These are phyloP conservation scores for Phalera bucephala DNA, from an alignment of 2,888 invertebrate species.

Conservation along the genomic window DNA sequence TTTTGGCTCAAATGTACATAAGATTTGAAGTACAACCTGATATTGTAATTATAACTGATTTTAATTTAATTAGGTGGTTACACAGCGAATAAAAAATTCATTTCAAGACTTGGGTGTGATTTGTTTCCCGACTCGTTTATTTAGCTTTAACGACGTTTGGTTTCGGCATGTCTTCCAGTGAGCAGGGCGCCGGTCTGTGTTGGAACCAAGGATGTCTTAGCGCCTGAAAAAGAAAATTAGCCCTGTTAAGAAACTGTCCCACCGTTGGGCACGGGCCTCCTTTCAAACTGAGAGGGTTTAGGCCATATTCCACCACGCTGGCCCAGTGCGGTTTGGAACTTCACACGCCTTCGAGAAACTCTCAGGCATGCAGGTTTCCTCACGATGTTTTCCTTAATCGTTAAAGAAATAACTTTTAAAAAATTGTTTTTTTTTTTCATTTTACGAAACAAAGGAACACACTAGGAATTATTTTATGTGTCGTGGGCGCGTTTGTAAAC, in stretches of 20 bases:
- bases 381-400: too few relatives aligned
- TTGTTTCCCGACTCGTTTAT: conserved; percentile 26
- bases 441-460: too few relatives aligned
- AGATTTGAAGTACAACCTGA: conserved; percentile 60
- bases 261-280: too few relatives aligned
- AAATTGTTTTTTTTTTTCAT: too few relatives aligned
- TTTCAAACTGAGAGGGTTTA: too few relatives aligned
- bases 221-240: conserved; percentile 81
- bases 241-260: not conserved
- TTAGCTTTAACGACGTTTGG: conserved; percentile 67
- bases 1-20: conserved; percentile 59
- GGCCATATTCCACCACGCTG: too few relatives aligned
- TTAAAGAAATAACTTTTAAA: too few relatives aligned
- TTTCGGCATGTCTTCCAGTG: conserved; percentile 86
- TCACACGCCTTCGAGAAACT: too few relatives aligned
- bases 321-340: too few relatives aligned
- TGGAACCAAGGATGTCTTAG: conserved; percentile 88
- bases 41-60: conserved; percentile 54
- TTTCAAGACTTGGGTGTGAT: conserved; percentile 26
- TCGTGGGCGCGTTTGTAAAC: too few relatives aligned
- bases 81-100: conserved; percentile 48
- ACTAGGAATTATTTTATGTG: too few relatives aligned
- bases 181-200: conserved; percentile 85
- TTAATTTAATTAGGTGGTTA: conserved; percentile 45
- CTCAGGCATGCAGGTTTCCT: too few relatives aligned